phyloP scores from a whole-genome alignment of 2,888 invertebrate genomes.

The Apeira syringaria region DNA sequence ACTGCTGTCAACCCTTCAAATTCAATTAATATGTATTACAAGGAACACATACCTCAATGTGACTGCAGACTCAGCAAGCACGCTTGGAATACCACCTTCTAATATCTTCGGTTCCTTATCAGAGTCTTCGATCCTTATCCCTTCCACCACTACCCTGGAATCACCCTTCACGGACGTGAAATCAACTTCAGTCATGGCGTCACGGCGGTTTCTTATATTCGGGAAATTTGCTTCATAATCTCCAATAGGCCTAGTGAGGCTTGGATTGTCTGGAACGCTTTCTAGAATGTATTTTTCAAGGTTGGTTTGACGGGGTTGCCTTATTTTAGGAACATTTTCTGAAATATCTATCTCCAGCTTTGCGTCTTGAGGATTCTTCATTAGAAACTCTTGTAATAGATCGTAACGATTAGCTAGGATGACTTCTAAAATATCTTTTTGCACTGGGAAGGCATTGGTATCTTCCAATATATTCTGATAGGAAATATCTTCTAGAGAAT shows the following conservation, averaged over 20 bases:
- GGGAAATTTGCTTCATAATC: no score
- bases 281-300: no score
- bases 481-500: not conserved
- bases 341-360: not conserved
- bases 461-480: no score
- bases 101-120: slow-evolving; percentile 81
- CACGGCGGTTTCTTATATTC: slow-evolving; percentile 9
- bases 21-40: no score
- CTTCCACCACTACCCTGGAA: slow-evolving; percentile 64
- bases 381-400: no score
- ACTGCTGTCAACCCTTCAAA: no score
- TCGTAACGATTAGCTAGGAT: not conserved
- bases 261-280: no score
- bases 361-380: no score
- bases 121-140: slow-evolving; percentile 83
- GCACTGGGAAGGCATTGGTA: not conserved
- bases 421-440: not conserved
- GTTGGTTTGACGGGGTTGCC: not conserved
- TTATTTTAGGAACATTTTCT: not conserved
- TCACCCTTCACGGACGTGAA: slow-evolving; percentile 42
- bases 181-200: slow-evolving; percentile 32
- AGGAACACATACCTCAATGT: slow-evolving; percentile 68
- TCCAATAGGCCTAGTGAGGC: no score
- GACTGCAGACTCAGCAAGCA: slow-evolving; percentile 84
- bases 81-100: slow-evolving; percentile 86